Evolutionary conservation across 2,797 vertebrate genomes (phyloP).

Genomic region (Periophthalmus magnuspinnatus): DNA sequence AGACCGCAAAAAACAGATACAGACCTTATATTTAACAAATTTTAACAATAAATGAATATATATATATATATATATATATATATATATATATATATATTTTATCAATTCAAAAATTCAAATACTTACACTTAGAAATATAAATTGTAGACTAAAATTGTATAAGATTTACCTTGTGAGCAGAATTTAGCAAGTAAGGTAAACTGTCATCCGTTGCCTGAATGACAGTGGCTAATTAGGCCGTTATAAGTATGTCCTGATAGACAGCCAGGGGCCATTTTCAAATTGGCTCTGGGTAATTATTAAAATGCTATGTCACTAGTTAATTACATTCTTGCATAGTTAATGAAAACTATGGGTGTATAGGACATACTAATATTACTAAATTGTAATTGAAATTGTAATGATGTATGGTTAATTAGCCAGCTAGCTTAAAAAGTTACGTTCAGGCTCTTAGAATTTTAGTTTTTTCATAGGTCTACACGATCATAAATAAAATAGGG

Average conservation of each 20-base stretch:
- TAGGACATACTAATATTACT: neutral
- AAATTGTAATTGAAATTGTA: too few relatives aligned
- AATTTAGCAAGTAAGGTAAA: neutral
- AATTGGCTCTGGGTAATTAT: neutral
- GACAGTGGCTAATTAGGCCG: neutral
- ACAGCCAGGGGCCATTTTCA: neutral
- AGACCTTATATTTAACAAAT: too few relatives aligned
- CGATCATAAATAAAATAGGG: too few relatives aligned
- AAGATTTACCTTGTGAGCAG: neutral
- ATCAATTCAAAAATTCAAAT: too few relatives aligned
- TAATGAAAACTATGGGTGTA: neutral
- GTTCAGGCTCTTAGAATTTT: neutral
- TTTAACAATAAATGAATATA: too few relatives aligned
- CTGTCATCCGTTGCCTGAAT: neutral
- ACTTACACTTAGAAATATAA: too few relatives aligned
- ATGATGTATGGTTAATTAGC: neutral
- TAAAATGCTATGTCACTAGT: neutral
- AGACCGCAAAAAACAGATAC: too few relatives aligned
- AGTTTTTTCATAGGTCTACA: too few relatives aligned
- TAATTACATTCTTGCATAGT: slow-evolving; percentile 4
- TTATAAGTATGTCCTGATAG: neutral
- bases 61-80: too few relatives aligned
- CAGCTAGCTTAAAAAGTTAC: neutral
- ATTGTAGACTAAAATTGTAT: too few relatives aligned
- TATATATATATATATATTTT: too few relatives aligned